These are phyloP conservation scores for Cataglyphis albicans DNA, from an alignment of 2,888 invertebrate species.

Conservation along the genomic window DNA sequence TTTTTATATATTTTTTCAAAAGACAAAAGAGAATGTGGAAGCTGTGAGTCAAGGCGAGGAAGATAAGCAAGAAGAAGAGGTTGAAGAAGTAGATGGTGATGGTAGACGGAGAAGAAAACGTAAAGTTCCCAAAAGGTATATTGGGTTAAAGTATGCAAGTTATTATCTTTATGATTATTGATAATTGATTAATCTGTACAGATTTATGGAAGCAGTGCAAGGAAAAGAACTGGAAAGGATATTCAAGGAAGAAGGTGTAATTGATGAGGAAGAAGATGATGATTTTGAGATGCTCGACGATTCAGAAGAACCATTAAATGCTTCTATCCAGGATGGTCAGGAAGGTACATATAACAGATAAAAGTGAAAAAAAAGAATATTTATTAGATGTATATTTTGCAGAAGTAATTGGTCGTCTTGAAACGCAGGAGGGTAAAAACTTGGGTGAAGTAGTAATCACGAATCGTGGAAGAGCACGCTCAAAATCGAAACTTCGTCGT, in stretches of 20 bases:
- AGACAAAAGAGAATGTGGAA: slow-evolving; percentile 61
- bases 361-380: background rate
- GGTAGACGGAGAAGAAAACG: slow-evolving; percentile 88
- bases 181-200: slow-evolving; percentile 58
- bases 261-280: slow-evolving; percentile 87
- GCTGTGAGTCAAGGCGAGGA: slow-evolving; percentile 81
- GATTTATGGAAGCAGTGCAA: slow-evolving; percentile 86
- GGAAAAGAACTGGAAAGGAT: slow-evolving; percentile 92
- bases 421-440: slow-evolving; percentile 88
- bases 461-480: slow-evolving; percentile 87
- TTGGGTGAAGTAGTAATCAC: slow-evolving; percentile 89
- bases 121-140: slow-evolving; percentile 89
- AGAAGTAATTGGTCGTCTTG: slow-evolving; percentile 90
- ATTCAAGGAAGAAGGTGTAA: slow-evolving; percentile 91
- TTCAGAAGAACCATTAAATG: slow-evolving; percentile 78
- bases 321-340: slow-evolving; percentile 77
- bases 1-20: slow-evolving; percentile 45
- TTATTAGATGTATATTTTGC: slow-evolving; percentile 33
- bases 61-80: slow-evolving; percentile 83
- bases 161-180: slow-evolving; percentile 44
- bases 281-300: slow-evolving; percentile 62
- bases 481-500: slow-evolving; percentile 87
- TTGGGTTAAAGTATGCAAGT: background rate
- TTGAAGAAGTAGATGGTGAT: slow-evolving; percentile 86
- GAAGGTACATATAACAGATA: slow-evolving; percentile 72